Evolutionary conservation across 2,888 invertebrate species (phyloP).

Genomic region (Trilocha varians): DNA sequence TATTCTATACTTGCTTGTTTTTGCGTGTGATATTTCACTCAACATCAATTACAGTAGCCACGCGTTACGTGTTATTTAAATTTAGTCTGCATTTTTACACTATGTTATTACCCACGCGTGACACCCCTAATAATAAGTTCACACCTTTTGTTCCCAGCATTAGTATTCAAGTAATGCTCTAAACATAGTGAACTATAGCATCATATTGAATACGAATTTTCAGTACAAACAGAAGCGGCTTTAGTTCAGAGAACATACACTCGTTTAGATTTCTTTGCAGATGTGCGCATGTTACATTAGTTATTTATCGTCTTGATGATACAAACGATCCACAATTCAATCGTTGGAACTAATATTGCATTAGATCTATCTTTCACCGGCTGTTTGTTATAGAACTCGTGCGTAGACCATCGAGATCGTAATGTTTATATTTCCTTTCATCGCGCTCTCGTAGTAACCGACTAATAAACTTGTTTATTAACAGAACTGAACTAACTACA

Average conservation of each 20-base stretch:
- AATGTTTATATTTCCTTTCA: constrained; percentile 44
- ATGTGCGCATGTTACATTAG: background rate
- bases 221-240: background rate
- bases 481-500: background rate
- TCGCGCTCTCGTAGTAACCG: constrained; percentile 37
- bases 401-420: constrained; percentile 27
- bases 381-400: constrained; percentile 26
- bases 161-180: background rate
- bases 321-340: constrained; percentile 27
- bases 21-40: too few species aligned
- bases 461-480: constrained; percentile 26
- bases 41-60: too few species aligned
- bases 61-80: background rate
- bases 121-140: background rate
- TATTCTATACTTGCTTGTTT: too few species aligned
- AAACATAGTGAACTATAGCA: background rate
- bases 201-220: background rate
- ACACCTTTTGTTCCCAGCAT: background rate
- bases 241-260: constrained; percentile 2
- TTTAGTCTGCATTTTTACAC: background rate
- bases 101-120: background rate
- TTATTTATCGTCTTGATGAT: background rate
- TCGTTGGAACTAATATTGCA: constrained; percentile 23
- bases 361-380: constrained; percentile 45
- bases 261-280: background rate